A percentile compares a stretch with the other conserved stretches of the same genome.
phyloP scores from a whole-genome alignment of 37 sponge, comb jelly and placozoan genomes.

The Eunapius fragilis region DNA sequence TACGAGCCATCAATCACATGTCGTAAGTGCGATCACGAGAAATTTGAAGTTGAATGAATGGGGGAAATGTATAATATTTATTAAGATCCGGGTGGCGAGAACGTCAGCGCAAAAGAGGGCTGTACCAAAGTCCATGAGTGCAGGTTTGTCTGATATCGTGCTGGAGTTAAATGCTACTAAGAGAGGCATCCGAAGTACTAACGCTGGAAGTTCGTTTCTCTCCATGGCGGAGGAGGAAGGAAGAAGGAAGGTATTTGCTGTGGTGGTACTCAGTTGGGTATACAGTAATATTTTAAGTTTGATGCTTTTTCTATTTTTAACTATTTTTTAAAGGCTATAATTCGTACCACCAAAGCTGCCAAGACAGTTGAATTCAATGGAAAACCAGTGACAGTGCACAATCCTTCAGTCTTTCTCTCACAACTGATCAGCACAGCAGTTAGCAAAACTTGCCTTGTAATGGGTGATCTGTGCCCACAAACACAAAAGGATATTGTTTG shows the following conservation, averaged over 20 bases:
- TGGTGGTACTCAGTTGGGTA: too few relatives aligned
- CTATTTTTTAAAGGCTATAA: background rate
- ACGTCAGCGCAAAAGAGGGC: background rate
- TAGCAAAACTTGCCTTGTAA: constrained; percentile 58
- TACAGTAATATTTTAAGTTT: too few relatives aligned
- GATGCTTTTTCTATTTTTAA: too few relatives aligned
- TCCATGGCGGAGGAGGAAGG: background rate
- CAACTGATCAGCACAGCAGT: constrained; percentile 60
- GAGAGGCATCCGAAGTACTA: constrained; percentile 2
- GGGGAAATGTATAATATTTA: background rate
- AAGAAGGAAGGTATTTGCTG: background rate
- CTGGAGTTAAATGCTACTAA: constrained; percentile 24
- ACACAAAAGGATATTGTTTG: background rate
- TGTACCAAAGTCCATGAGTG: constrained; percentile 14
- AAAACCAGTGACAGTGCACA: constrained; percentile 14
- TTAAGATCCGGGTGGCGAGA: constrained; percentile 20
- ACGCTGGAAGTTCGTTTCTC: constrained; percentile 9
- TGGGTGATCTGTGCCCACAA: background rate
- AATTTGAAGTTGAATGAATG: background rate
- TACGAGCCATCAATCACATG: background rate
- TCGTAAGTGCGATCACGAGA: background rate
- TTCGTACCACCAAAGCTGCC: background rate
- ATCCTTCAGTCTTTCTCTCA: constrained; percentile 43
- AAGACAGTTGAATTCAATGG: background rate
- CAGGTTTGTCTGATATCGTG: constrained; percentile 45